Base-by-base conservation (phyloP, 2,113 vertebrate genomes). In the Podarcis cretensis region DNA sequence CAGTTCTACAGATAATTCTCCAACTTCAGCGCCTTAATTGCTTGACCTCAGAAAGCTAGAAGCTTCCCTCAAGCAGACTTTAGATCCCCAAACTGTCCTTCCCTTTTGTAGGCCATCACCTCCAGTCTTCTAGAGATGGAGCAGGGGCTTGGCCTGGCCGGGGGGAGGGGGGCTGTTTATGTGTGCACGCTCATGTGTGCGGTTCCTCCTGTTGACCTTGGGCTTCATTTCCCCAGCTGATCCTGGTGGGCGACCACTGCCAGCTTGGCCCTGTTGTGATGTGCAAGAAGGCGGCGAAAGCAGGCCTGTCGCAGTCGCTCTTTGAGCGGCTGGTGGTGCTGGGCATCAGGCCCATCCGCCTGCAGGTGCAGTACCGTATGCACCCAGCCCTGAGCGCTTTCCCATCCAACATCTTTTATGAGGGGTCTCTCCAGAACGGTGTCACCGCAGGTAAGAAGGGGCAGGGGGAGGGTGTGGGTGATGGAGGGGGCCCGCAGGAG, bases 291-390 rank as follows among this genome's bases (percentile, higher is more conserved):
- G 99, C 99, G 0, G 99, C 99, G 0, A 99, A 99, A 94, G 99
- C 99, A 0, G 99, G 99, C 6, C 97, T 99, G 20, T 99, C 99
- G 0, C 99, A 99, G 96, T 99, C 99, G 0, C 97, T 99, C 37
- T 99, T 99, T 0, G 99, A 99, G 95, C 96, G 99, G 37, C 93
- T 99, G 71, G 99, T 99, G 95, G 99, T 99, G 16, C 96, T 99
- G 95, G 99, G 99, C n/a, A 99, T 99, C 87, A 97, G 99, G 7
- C 99, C 99, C 1, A 99, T 99, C 85, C 99, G 99, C 73, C 97
- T 99, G 87, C 99, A 99, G 93, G 99, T 99, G 92, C 99, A 99
- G 95, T 99, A 99, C 90, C 98, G 99, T 66, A 99, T 99, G 99
- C 99, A 99, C 87, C 99, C 99, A 0, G 98, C 99, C 0, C 98